Evolutionary conservation across 2,888 invertebrate genomes (phyloP), one percentile per base, ranked within the genome.

Genomic region (Deilephila elpenor): DNA sequence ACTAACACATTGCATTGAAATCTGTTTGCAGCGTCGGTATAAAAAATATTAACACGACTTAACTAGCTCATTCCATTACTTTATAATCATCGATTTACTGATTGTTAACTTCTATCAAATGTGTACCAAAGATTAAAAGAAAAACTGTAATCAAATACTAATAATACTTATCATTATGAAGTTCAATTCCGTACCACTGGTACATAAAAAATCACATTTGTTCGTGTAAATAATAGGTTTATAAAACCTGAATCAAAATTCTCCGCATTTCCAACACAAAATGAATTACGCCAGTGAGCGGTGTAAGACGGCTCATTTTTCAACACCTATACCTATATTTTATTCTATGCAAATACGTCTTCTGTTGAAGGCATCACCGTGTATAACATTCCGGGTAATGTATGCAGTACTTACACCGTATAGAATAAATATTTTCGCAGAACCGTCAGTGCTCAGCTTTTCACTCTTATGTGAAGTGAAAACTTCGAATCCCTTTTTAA

Each of bases 261-360:
- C 64, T 14, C 37, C 20, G 25, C 51, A 25, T 67, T 44, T 11
- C 51, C 6, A 67, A 25, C 44, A 25, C 25, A 67, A 19, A 51
- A 29, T 67, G 19, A 67, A 62, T 62, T 37, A 62, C 62, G 44
- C 51, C 20, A n/a, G 34, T 62, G 64, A 64, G 64, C 0, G 37
- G 37, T 20, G 51, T 14, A 67, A 25, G 51, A 67, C 44, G 44
- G 25, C 44, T 67, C 67, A 67, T 67, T 67, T 67, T 67, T 67
- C 51, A 67, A 67, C 67, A 67, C 67, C 44, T 64, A 51, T 67
- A 67, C 25, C 44, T 25, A 73, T 37, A 67, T 67, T 73, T 32
- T 67, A 67, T 67, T 67, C 59, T 59, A 73, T 73, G 72, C 59
- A 73, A 73, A 73, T 73, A 14, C 59, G 37, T 44, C 72, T 67